Conservation (phyloP, 2,888 invertebrate species). For the Baccha elongata region DNA sequence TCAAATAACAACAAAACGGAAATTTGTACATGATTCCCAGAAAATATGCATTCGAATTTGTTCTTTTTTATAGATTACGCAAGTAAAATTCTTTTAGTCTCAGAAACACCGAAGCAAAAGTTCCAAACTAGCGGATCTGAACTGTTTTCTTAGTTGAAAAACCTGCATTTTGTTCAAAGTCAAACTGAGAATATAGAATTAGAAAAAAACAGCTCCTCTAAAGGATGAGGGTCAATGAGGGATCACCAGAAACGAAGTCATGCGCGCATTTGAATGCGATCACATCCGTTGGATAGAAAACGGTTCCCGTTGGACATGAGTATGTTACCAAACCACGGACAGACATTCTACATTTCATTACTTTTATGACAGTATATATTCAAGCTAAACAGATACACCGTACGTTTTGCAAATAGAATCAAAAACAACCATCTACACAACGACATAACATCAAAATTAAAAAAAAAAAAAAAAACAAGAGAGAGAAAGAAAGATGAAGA, state of each 20-base stretch:
- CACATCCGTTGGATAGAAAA: conserved; percentile 46
- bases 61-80: too few relatives aligned
- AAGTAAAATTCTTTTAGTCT: too few relatives aligned
- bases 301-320: conserved; percentile 59
- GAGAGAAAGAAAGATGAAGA: neutral
- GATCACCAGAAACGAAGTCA: conserved; percentile 65
- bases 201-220: conserved; percentile 18
- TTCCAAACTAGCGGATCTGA: too few relatives aligned
- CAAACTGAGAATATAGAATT: neutral
- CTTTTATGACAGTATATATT: conserved; percentile 61
- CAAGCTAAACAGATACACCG: conserved; percentile 3
- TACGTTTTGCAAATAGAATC: conserved; percentile 31
- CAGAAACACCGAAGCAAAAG: too few relatives aligned
- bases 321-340: conserved; percentile 41
- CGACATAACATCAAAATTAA: conserved; percentile 53
- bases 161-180: conserved; percentile 54
- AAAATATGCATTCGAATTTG: neutral
- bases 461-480: conserved; percentile 11
- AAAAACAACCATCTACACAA: conserved; percentile 66
- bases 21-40: neutral
- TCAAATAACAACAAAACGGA: too few relatives aligned
- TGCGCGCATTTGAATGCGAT: conserved; percentile 65
- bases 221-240: conserved; percentile 72
- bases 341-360: conserved; percentile 70
- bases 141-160: too few relatives aligned